Base-by-base conservation (phyloP, 2,888 invertebrate species). In the Lithodes maja region DNA sequence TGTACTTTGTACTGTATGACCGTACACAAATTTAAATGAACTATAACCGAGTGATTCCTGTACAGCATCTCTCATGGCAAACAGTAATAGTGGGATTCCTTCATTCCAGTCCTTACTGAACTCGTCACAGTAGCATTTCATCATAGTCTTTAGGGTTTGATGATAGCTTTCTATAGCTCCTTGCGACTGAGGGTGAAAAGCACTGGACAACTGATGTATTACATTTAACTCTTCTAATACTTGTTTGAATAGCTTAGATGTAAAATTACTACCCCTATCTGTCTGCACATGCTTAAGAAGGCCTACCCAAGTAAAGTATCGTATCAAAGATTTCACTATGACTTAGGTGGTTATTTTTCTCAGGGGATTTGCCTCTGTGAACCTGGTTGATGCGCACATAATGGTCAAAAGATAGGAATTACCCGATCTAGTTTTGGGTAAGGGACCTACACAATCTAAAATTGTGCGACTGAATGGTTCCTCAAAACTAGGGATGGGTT, bases 261-360 rank as follows among this genome's bases (percentile, higher is more conserved):
- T 85, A 61, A 85, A 85, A 78, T 85, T 85, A 52, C 53, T 71
- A 0, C 85, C 77, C 80, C 80, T 68, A 52, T 85, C 80, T 69
- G 85, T 79, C 54, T 85, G 85, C n/a, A 85, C 85, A 5, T 3
- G 9, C 2, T 49, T 15, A 2, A 71, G 52, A 15, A 85, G 2
- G 5, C 79, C 85, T 3, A 55, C 55, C 2, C 75, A 78, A 15
- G 68, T 77, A 50, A 78, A 85, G n/a, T 61, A 77, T 5, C 71
- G 33, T 15, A 71, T 71, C 1, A 83, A 50, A 68, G 83, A 69
- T 54, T 52, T 69, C 1, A 84, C 84, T 3, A 84, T 55, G 49
- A 75, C 77, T 50, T 84, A 75, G 0, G 84, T 55, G 15, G 55
- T 75, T 3, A 77, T 77, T 7, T 33, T n/a, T 1, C 77, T 1